Conservation (phyloP, 2,888 invertebrate species). For the Agrotis segetum region DNA sequence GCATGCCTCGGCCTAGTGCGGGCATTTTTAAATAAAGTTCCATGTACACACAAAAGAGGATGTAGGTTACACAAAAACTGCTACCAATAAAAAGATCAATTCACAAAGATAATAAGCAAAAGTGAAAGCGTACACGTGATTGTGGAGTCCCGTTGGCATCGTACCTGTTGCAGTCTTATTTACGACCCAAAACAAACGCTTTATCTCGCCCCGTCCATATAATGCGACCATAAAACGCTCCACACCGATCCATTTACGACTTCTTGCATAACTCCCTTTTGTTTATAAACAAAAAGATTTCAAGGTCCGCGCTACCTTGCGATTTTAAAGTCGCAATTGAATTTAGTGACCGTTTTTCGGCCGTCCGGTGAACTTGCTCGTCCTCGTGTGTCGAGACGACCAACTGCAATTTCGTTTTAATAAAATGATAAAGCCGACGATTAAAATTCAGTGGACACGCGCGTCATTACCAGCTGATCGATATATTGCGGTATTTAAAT, state of each 20-base stretch:
- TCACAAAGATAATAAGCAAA: slow-evolving; percentile 85
- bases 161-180: slow-evolving; percentile 91
- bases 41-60: slow-evolving; percentile 41
- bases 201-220: slow-evolving; percentile 89
- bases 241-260: slow-evolving; percentile 80
- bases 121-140: slow-evolving; percentile 89
- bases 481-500: slow-evolving; percentile 71
- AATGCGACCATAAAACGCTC: slow-evolving; percentile 89
- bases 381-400: slow-evolving; percentile 37
- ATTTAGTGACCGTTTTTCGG: slow-evolving; percentile 80
- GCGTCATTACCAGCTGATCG: slow-evolving; percentile 67
- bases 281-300: slow-evolving; percentile 89
- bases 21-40: slow-evolving; percentile 37
- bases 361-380: slow-evolving; percentile 74
- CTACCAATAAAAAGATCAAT: slow-evolving; percentile 77
- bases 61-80: slow-evolving; percentile 48
- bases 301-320: slow-evolving; percentile 84
- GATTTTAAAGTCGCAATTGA: slow-evolving; percentile 70
- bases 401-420: slow-evolving; percentile 53
- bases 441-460: slow-evolving; percentile 79
- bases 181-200: slow-evolving; percentile 91
- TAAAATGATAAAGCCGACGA: slow-evolving; percentile 68
- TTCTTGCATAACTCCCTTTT: slow-evolving; percentile 89
- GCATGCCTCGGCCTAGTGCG: slow-evolving; percentile 59
- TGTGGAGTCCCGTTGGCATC: slow-evolving; percentile 86